phyloP scores from a whole-genome alignment of 2,888 invertebrate genomes.

The Scaptodrosophila latifasciaeformis region DNA sequence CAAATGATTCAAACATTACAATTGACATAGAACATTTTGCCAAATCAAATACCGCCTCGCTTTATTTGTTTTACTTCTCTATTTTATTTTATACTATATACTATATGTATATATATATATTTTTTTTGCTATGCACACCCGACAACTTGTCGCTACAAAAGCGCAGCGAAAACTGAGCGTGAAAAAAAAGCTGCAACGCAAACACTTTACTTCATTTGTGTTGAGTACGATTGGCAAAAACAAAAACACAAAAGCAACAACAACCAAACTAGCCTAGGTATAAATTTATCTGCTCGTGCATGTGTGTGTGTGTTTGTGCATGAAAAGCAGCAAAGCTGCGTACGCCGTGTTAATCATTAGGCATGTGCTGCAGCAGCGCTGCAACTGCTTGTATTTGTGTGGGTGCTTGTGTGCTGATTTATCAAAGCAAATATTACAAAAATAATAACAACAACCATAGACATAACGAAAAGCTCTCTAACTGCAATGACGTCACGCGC shows the following conservation, averaged over 20 bases:
- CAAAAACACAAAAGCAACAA: conserved; percentile 21
- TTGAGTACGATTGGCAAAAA: conserved; percentile 13
- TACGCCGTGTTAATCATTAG: background rate
- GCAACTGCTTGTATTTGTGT: background rate
- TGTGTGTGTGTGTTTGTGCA: background rate
- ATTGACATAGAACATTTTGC: conserved; percentile 10
- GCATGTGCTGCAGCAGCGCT: background rate
- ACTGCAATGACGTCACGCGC: conserved; percentile 48
- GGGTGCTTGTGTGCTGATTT: conserved; percentile 14
- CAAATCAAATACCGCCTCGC: too few relatives aligned
- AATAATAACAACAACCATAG: too few relatives aligned
- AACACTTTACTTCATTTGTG: conserved; percentile 31
- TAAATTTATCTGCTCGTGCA: background rate
- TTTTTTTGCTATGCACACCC: conserved; percentile 28
- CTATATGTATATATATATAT: too few relatives aligned
- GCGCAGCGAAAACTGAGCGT: conserved; percentile 71
- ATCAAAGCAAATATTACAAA: conserved; percentile 19
- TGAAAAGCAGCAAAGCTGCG: background rate
- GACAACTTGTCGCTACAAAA: conserved; percentile 71
- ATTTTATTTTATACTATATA: too few relatives aligned
- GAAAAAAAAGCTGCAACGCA: conserved; percentile 52
- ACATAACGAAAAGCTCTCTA: conserved; percentile 36
- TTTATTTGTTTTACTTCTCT: conserved; percentile 1
- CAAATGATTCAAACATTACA: conserved; percentile 14
- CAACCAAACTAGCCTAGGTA: conserved; percentile 23